Base-by-base conservation (phyloP, 2,113 vertebrate species). In the Calonectris borealis region DNA sequence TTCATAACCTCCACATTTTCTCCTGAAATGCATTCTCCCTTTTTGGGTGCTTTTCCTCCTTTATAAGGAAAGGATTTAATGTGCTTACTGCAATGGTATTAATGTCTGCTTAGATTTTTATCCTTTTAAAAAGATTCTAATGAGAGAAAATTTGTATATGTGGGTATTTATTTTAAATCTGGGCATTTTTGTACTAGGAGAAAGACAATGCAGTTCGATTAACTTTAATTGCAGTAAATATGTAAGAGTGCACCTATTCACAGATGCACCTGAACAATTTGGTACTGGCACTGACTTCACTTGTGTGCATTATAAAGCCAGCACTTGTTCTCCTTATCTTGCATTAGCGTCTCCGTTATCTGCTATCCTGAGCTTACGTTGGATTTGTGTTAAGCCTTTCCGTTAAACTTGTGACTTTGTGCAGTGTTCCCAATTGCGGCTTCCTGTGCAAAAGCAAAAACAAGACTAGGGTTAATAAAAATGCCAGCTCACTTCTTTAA, bases 361-460 rank as follows among this genome's bases (percentile, higher is more conserved):
- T 66, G 42, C 65, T 65, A 0, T 40, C 36, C 65, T 0, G 4
- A 34, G 82, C 55, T 90, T 49, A 13, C 0, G 4, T 4, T 57
- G 88, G 82, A 12, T 92, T 79, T 70, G 79, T 70, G 75, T 49
- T 78, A 46, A 96, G 20, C 62, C 19, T 83, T 79, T 62, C 70
- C 6, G 0, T 68, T 49, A 75, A 91, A 62, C 25, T 58, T 26
- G 15, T 4, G 11, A 26, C 27, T 81, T 76, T 5, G 38, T 64
- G 60, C 54, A 7, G 22, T 8, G 7, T 18, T 82, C 78, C 36
- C 40, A 16, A 16, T 13, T 65, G 65, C 0, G 6, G 32, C 73
- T 83, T 62, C 65, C 79, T 69, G 29, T 38, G 68, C 34, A 16
- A 7, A 70, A 81, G 13, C 16, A 13, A 72, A n/a, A 44, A 1